Evolutionary conservation across 2,797 vertebrate genomes (phyloP).

Genomic region (Yasuhikotakia modesta): DNA sequence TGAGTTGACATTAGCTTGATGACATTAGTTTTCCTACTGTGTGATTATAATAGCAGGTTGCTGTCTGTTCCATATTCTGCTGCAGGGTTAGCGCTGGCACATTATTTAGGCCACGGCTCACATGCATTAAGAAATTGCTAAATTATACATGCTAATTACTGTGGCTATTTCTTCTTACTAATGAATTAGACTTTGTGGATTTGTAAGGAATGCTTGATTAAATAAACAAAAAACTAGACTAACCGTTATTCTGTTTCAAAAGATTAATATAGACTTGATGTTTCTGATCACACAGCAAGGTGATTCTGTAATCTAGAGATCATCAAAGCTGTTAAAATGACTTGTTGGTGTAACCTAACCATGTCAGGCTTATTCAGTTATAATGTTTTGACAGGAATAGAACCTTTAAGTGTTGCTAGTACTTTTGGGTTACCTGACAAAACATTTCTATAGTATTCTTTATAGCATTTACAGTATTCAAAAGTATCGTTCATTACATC

Average conservation of each 20-base stretch:
- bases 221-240: slow-evolving; percentile 81
- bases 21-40: slow-evolving; percentile 78
- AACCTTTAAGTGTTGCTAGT: background rate
- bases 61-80: slow-evolving; percentile 86
- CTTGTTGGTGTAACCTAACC: background rate
- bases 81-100: slow-evolving; percentile 95
- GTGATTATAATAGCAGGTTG: slow-evolving; percentile 91
- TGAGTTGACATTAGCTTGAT: slow-evolving; percentile 58
- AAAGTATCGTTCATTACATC: background rate
- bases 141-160: slow-evolving; percentile 99
- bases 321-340: too few species aligned
- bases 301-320: background rate
- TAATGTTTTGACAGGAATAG: background rate
- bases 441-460: too few species aligned
- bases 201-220: slow-evolving; percentile 89
- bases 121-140: slow-evolving; percentile 96
- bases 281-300: slow-evolving; percentile 69
- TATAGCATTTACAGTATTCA: too few species aligned
- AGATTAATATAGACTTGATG: slow-evolving; percentile 25
- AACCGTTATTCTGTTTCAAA: slow-evolving; percentile 91
- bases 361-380: background rate
- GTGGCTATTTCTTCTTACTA: slow-evolving; percentile 87
- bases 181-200: slow-evolving; percentile 96
- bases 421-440: too few species aligned
- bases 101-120: slow-evolving; percentile 94